These are phyloP conservation scores for Natrix natrix DNA, from an alignment of 2,797 vertebrate genomes.

Conservation along the genomic window DNA sequence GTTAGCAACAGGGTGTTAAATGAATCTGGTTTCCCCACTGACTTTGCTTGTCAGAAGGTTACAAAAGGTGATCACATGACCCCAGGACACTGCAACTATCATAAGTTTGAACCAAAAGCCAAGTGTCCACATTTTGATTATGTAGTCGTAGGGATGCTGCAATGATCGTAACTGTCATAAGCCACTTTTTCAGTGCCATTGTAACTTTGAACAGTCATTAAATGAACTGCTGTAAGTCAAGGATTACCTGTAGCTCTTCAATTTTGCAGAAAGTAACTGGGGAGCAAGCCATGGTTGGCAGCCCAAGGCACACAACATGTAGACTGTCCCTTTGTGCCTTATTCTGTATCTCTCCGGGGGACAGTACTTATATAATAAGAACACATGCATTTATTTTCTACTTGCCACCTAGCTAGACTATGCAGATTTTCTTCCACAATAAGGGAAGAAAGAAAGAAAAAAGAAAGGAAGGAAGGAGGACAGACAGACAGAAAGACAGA, in stretches of 20 bases:
- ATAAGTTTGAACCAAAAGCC: not conserved
- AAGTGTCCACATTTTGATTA: not conserved
- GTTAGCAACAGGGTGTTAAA: not conserved
- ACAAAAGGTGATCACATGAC: not conserved
- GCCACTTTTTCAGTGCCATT: not conserved
- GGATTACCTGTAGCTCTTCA: not conserved
- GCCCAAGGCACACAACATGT: not conserved
- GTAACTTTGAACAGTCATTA: not conserved
- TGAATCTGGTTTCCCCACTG: not conserved
- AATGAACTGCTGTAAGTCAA: not conserved
- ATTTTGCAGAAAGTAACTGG: not conserved
- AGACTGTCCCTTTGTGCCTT: not conserved
- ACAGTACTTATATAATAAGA: constrained; percentile 5
- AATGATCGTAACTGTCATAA: not conserved
- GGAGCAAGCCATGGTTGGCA: not conserved
- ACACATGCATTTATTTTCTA: constrained; percentile 58
- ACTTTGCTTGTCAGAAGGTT: not conserved
- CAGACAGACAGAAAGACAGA: rapidly evolving
- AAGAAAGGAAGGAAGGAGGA: too few relatives aligned
- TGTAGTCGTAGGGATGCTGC: not conserved
- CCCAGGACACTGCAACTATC: not conserved
- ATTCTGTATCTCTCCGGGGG: not conserved
- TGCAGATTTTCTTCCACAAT: constrained; percentile 55
- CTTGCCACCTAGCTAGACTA: constrained; percentile 51
- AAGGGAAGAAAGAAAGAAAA: constrained; percentile 28